Evolutionary conservation across 30 jellyfish, hydroid and myxozoan genomes (phyloP), one percentile per base, ranked within the genome.

Genomic region (Mastigias papua): DNA sequence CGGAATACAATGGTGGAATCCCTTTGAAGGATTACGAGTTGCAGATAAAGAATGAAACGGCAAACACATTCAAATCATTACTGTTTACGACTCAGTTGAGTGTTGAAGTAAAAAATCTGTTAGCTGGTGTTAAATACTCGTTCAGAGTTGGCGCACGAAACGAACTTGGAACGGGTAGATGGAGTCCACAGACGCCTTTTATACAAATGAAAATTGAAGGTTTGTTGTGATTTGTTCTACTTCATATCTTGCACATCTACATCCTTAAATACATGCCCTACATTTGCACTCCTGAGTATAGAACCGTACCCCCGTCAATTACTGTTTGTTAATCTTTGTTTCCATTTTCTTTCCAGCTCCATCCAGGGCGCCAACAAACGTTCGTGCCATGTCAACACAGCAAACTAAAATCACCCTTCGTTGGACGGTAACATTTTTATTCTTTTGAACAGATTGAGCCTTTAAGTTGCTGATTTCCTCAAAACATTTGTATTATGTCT

Each of bases 1-100:
- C 98, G 1, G 95, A 58, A 32, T 69, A 15, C 31, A 97, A 93
- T 83, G 98, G 98, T 9, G 98, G 98, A 30, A 81, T 91, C 50
- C 96, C 94, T 13, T 33, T 93, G 72, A 82, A 34, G 21, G 88
- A 80, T 30, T 88, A 88, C 60, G 91, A 78, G 28, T 72, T 88
- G 33, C 91, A 86, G 33, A 87, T 92, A 35, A 92, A 86, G 64
- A 92, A 92, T 65, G 78, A 81, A 21, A 86, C 98, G 4, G 65
- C 27, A 58, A 66, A 58, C 34, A 66, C 32, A 0, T 92, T 77
- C 71, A 21, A 32, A 4, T 25, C 62, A 30, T 33, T 92, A 74
- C 23, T 34, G 69, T 75, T 57, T 25, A 75, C 97, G 25, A 42
- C 85, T 20, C 82, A 30, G 37, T 33, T 87, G 26, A 33, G 95